phyloP scores from a whole-genome alignment of 2,797 vertebrate species.

The Uromys caudimaculatus region DNA sequence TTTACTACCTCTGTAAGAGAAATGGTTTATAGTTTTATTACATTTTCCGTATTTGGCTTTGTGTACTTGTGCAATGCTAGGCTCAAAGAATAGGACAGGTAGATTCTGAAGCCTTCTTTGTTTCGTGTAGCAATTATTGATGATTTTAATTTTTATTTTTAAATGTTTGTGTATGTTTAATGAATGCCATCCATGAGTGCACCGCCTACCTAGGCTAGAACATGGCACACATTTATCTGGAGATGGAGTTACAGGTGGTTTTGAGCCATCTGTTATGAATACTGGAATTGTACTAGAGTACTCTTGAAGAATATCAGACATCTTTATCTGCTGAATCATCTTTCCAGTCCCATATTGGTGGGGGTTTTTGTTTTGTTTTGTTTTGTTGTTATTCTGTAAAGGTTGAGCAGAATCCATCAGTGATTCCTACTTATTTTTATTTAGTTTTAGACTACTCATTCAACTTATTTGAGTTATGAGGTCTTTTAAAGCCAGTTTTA shows the following conservation, averaged over 20 bases:
- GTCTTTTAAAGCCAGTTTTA: not conserved
- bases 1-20: not conserved
- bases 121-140: not conserved
- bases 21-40: not conserved
- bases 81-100: not conserved
- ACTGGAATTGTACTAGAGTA: not conserved
- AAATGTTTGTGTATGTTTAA: not conserved
- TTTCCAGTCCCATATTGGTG: not conserved
- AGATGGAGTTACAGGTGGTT: not conserved
- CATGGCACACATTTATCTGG: not conserved
- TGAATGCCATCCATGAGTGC: not conserved
- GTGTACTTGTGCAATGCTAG: not conserved
- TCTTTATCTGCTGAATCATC: no score
- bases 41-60: not conserved
- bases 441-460: not conserved
- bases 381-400: not conserved
- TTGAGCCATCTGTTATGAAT: no score
- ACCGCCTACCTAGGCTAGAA: not conserved
- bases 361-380: not conserved
- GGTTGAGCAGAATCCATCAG: not conserved
- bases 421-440: not conserved
- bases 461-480: not conserved
- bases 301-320: no score
- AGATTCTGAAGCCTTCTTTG: not conserved
- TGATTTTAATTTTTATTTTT: not conserved